A percentile compares a stretch with the other conserved stretches of the same genome.
Evolutionary conservation across 2,113 vertebrate species (phyloP).

Genomic region (Alectura lathami): DNA sequence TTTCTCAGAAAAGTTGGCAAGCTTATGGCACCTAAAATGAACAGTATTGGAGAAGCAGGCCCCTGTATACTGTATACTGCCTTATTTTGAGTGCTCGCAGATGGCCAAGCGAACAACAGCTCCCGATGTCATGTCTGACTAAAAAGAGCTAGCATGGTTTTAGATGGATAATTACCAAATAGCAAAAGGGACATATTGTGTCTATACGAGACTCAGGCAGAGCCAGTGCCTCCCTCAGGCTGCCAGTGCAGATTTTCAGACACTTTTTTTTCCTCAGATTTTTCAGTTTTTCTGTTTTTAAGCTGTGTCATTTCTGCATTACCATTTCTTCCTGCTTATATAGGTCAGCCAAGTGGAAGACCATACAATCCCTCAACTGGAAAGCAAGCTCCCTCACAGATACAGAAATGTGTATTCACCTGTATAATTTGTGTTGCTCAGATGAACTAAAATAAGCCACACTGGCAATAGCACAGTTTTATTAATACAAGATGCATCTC

Average conservation of each 20-base stretch:
- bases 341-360: neutral
- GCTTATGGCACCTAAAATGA: neutral
- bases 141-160: neutral
- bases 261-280: neutral
- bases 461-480: constrained; percentile 15
- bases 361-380: rapidly evolving
- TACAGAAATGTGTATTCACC: neutral
- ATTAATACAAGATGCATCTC: neutral
- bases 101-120: constrained; percentile 22
- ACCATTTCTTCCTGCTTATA: neutral
- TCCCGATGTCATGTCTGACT: neutral
- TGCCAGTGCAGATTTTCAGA: neutral
- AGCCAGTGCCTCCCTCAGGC: neutral
- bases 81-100: neutral
- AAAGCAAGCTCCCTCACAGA: neutral
- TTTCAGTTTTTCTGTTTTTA: neutral
- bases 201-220: neutral
- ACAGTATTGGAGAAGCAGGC: neutral
- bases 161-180: neutral
- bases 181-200: neutral
- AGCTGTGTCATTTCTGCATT: neutral
- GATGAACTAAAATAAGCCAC: neutral
- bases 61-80: neutral
- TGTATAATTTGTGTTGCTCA: neutral
- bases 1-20: constrained; percentile 26